A percentile compares a stretch with the other conserved stretches of the same genome.
Conservation (phyloP, 2,888 invertebrate genomes). For the Copidosoma aretas region DNA sequence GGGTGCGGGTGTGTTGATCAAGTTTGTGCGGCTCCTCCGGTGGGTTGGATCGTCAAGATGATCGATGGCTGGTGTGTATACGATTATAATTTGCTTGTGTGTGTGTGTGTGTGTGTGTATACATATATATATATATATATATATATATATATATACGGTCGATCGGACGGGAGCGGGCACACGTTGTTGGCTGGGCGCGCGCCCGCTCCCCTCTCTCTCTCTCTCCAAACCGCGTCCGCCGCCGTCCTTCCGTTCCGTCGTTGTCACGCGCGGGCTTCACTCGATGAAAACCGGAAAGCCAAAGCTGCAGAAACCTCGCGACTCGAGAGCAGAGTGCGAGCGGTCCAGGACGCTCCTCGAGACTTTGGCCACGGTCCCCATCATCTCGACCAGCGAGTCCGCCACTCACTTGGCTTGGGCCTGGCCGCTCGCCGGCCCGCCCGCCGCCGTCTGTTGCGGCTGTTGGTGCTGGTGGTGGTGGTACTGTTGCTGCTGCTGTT, state of each 20-base stretch:
- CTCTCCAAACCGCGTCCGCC: background rate
- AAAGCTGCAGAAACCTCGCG: conserved; percentile 56
- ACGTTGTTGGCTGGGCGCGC: background rate
- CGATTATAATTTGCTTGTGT: too few species aligned
- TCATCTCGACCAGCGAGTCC: conserved; percentile 56
- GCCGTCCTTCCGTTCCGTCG: background rate
- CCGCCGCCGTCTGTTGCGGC: conserved; percentile 40
- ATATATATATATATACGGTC: too few species aligned
- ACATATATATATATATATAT: too few species aligned
- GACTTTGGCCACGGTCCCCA: conserved; percentile 53
- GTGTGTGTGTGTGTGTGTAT: background rate
- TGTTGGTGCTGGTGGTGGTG: background rate
- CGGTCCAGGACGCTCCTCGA: conserved; percentile 55
- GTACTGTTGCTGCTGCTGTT: conserved; percentile 1
- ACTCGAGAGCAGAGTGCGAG: conserved; percentile 57
- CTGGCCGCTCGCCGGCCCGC: conserved; percentile 44
- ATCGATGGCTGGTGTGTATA: too few species aligned
- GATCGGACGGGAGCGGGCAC: background rate
- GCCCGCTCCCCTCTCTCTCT: background rate
- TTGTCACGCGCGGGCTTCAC: conserved; percentile 26
- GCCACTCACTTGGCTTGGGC: conserved; percentile 60
- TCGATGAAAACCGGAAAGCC: conserved; percentile 58
- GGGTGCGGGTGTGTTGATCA: too few species aligned
- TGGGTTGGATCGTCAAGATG: too few species aligned
- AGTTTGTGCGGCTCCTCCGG: too few species aligned